Percentiles rank a stretch among this genome's conserved stretches.
phyloP scores from a whole-genome alignment of 2,888 invertebrate species.

The Chloroclystis v-ata region DNA sequence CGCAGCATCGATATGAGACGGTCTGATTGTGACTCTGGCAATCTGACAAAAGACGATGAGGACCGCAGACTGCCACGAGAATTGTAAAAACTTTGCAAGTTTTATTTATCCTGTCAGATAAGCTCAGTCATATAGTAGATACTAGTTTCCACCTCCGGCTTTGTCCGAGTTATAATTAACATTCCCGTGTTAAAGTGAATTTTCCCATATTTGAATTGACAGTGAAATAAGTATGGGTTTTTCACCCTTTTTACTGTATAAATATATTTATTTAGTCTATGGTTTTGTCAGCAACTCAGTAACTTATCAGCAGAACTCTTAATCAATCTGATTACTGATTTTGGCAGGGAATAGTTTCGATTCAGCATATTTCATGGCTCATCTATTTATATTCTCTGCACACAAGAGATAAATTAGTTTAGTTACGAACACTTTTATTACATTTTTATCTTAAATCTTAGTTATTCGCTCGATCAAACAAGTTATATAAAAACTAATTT shows the following conservation, averaged over 20 bases:
- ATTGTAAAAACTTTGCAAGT: slow-evolving; percentile 19
- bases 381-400: neutral
- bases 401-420: slow-evolving; percentile 3
- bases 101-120: slow-evolving; percentile 8
- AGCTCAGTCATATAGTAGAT: neutral
- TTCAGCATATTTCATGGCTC: neutral
- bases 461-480: neutral
- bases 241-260: too few relatives aligned
- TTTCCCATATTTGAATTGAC: too few relatives aligned
- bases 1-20: slow-evolving; percentile 19
- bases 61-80: slow-evolving; percentile 18
- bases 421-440: neutral
- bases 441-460: neutral
- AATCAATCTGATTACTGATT: neutral
- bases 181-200: too few relatives aligned
- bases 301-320: neutral
- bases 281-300: neutral
- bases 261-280: too few relatives aligned
- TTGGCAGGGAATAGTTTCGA: neutral
- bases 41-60: slow-evolving; percentile 18
- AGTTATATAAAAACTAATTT: too few relatives aligned
- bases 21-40: slow-evolving; percentile 19
- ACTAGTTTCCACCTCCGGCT: too few relatives aligned
- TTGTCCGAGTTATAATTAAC: too few relatives aligned
- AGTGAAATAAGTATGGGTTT: too few relatives aligned